Base-by-base conservation (phyloP, 2,888 invertebrate genomes). In the Pandemis heparana region DNA sequence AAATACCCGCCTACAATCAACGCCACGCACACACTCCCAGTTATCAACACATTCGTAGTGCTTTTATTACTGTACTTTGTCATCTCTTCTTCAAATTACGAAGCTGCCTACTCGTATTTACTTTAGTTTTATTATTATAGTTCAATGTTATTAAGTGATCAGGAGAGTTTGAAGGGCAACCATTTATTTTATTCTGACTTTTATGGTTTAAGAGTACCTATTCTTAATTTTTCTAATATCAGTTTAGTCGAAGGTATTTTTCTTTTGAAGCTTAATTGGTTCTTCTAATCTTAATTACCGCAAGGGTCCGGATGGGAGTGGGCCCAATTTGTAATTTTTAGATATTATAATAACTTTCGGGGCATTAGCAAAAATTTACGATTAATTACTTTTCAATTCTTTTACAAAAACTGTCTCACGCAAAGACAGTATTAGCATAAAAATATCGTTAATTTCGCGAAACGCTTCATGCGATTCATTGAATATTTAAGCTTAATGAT, bases 401-500 rank as follows among this genome's bases (percentile, higher is more conserved):
- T 41, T 39, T 43, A 32, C 69, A 38, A 73, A 72, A 68, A 48
- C 39, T 74, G 73, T 73, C 67, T 32, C 73, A 60, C 51, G 69
- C 73, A 69, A 38, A 60, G 62, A n/a, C 59, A 39, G 6, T 16
- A 74, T 77, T 77, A 74, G 43, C 74, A 77, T 78, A 77, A 79
- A 80, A 80, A 77, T 77, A 78, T 79, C 75, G 77, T 77, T 81
- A 76, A 77, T 80, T 79, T 78, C 79, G 76, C 76, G 77, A 76
- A 75, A 76, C 77, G 78, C 79, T 79, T 67, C 70, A 65, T 66
- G 65, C 60, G 18, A 56, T 78, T 76, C 71, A 76, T 76, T 69
- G 82, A 83, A 86, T 83, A 63, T 84, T 87, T 88, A 87, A 84
- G 85, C 85, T 88, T 87, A 86, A 83, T 86, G 83, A 76, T 83